Conservation (phyloP, 2,113 vertebrate species). For the Leptodactylus fuscus region DNA sequence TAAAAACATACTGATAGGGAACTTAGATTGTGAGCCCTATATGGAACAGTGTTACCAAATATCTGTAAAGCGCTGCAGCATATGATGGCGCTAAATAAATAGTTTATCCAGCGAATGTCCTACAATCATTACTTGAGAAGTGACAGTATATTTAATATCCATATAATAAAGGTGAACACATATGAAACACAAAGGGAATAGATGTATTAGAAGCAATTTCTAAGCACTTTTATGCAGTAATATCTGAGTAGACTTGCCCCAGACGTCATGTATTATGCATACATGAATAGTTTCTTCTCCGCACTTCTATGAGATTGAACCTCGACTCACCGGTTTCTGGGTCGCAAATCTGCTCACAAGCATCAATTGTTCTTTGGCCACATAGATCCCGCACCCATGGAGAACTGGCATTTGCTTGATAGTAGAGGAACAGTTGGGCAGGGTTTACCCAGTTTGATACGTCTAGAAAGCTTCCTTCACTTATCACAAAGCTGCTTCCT, state of each 20-base stretch:
- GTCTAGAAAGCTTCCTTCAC: constrained; percentile 94
- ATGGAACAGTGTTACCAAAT: no score
- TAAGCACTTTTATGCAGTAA: no score
- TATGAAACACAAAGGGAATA: no score
- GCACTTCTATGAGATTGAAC: rapidly evolving
- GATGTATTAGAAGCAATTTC: no score
- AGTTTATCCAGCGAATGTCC: no score
- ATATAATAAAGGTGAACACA: no score
- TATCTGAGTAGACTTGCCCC: not conserved
- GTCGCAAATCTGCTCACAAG: constrained; percentile 96
- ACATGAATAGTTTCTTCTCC: not conserved
- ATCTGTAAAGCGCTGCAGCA: no score
- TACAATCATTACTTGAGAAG: no score
- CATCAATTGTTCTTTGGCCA: constrained; percentile 91
- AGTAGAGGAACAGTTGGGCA: constrained; percentile 92
- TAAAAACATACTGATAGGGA: no score
- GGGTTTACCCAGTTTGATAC: constrained; percentile 97
- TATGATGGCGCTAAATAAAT: no score
- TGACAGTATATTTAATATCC: no score
- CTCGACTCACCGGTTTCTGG: constrained; percentile 88
- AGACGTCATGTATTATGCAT: not conserved
- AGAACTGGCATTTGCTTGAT: constrained; percentile 92
- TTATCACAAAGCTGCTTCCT: constrained; percentile 98
- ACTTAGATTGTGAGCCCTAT: no score
- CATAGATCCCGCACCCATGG: constrained; percentile 95